Evolutionary conservation across 2,888 invertebrate genomes (phyloP).

Genomic region (Aleiodes leptofemur): DNA sequence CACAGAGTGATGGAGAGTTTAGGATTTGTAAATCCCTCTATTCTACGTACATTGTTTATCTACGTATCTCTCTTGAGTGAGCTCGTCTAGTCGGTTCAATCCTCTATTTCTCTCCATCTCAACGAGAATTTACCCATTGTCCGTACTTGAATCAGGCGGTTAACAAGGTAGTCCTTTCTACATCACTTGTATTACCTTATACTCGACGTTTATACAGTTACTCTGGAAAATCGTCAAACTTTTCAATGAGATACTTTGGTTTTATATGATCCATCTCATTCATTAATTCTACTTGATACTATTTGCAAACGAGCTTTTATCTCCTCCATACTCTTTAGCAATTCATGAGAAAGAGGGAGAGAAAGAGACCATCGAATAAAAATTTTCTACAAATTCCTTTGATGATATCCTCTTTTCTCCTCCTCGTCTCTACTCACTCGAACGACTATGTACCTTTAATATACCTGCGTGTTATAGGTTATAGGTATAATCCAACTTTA

Average conservation of each 20-base stretch:
- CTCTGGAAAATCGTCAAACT: background rate
- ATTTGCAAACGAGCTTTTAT: too few species aligned
- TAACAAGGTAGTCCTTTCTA: conserved; percentile 33
- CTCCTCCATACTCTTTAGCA: background rate
- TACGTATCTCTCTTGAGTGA: conserved; percentile 31
- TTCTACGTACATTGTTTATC: conserved; percentile 3
- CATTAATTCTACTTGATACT: too few species aligned
- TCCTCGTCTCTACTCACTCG: background rate
- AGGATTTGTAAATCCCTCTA: conserved; percentile 23
- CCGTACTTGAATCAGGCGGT: conserved; percentile 28
- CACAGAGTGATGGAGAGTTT: background rate
- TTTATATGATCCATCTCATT: too few species aligned
- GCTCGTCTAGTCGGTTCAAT: conserved; percentile 6
- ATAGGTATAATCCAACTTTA: conserved; percentile 16
- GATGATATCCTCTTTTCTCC: background rate
- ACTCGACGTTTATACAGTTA: conserved; percentile 4
- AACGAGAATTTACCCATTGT: background rate
- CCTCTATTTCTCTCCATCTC: background rate
- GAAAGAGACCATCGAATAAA: conserved; percentile 12
- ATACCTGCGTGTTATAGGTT: conserved; percentile 26
- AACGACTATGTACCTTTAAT: conserved; percentile 25
- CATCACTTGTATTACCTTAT: conserved; percentile 1
- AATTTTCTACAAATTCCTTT: conserved; percentile 2
- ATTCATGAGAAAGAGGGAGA: conserved; percentile 18
- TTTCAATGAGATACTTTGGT: conserved; percentile 3